Evolutionary conservation across 2,113 vertebrate genomes (phyloP), one percentile per base, ranked within the genome.

Genomic region (Menura novaehollandiae): DNA sequence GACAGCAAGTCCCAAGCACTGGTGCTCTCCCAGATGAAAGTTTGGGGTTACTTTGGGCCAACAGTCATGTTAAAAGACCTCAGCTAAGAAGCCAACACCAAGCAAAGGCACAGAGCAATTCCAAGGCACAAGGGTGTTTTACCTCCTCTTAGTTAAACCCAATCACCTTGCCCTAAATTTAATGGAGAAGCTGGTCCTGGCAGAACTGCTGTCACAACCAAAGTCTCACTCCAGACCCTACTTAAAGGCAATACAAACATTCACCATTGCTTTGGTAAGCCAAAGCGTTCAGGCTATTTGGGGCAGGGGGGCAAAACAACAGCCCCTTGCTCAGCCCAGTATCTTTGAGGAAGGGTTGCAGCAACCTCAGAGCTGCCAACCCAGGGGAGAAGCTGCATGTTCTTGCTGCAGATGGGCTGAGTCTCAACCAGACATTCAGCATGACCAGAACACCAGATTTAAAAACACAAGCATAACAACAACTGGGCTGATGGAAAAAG

Each of bases 251-350:
- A 63, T 5, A 24, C 10, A 58, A 67, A 72, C 55, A 62, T 14
- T 49, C 39, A 6, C 6, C 1, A 1, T 11, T 2, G 1, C 9
- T 58, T 59, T 15, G 13, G 15, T 19, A 46, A 72, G 6, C 3
- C 0, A 1, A 68, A 33, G 13, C 0, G 13, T 8, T 66, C n/a
- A 28, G 21, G 17, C 2, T 60, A 0, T 59, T 79, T 24, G 28
- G 43, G 33, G 33, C 7, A 11, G 15, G 3, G 17, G 5, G 2
- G 2, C 0, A 2, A 51, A 60, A 17, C 18, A 53, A 22, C 0
- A 0, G 14, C 13, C 32, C 22, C 9, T 66, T 46, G 23, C 43
- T 77, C 21, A 62, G 27, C 9, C 8, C 28, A 58, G 20, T 9
- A 43, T 11, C 49, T 10, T 0, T 9, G 12, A 55, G 33, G 27